phyloP scores from a whole-genome alignment of 2,797 vertebrate genomes.

The Sitta carolinensis region DNA sequence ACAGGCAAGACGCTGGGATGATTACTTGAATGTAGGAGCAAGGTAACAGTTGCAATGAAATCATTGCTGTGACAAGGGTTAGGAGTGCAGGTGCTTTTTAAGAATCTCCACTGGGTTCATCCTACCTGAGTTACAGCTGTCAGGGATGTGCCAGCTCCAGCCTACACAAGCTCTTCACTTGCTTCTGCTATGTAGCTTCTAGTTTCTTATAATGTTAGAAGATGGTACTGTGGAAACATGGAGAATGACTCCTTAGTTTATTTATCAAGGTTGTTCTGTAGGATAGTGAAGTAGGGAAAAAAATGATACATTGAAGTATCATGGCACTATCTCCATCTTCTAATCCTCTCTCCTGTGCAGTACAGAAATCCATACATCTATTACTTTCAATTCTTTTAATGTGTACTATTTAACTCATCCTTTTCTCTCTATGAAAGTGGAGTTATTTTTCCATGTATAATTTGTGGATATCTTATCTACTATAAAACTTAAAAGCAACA shows the following conservation, averaged over 20 bases:
- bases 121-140: not conserved
- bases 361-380: not conserved
- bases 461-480: not conserved
- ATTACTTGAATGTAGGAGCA: not conserved
- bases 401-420: not conserved
- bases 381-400: not conserved
- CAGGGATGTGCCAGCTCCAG: not conserved
- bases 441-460: not conserved
- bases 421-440: not conserved
- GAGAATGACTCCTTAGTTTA: not conserved
- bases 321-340: not conserved
- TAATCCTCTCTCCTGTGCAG: not conserved
- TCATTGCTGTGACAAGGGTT: not conserved
- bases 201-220: not conserved
- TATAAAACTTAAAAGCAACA: not conserved
- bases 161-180: not conserved
- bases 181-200: fast-evolving
- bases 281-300: not conserved
- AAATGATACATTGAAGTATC: not conserved
- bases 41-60: not conserved
- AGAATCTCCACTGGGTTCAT: not conserved
- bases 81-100: not conserved
- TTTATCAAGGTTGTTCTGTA: not conserved
- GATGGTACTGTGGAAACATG: not conserved
- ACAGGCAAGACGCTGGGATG: not conserved